Evolutionary conservation across 2,113 vertebrate species (phyloP).

Genomic region (Asarcornis scutulata): DNA sequence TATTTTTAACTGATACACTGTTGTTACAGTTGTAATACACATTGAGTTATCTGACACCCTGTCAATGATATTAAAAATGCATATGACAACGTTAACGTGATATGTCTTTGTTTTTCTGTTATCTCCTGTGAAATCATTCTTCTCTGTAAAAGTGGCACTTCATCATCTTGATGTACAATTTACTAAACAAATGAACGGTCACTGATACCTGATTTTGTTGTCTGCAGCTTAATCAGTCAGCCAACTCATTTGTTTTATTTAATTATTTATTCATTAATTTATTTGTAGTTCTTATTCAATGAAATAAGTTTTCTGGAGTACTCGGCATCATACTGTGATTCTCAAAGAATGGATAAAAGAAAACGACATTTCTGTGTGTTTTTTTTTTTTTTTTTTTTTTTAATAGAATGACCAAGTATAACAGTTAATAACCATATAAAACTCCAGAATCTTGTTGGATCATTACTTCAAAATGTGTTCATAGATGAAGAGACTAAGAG

Average conservation of each 20-base stretch:
- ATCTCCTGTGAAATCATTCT: not conserved
- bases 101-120: not conserved
- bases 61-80: not conserved
- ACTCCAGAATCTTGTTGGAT: not conserved
- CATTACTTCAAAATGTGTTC: slow-evolving; percentile 31
- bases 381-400: not conserved
- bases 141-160: not conserved
- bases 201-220: not conserved
- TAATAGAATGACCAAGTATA: not conserved
- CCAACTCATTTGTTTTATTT: not conserved
- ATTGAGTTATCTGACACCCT: not conserved
- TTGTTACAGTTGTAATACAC: accelerated
- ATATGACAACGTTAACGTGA: not conserved
- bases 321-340: not conserved
- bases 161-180: not conserved
- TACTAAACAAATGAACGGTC: not conserved
- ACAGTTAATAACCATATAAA: not conserved
- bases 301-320: not conserved
- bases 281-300: not conserved
- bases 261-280: not conserved
- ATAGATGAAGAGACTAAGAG: not conserved
- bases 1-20: not conserved
- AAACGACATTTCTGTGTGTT: not conserved
- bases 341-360: not conserved
- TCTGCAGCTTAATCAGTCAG: not conserved